A percentile compares a stretch with the other conserved stretches of the same genome.
phyloP scores from a whole-genome alignment of 2,888 invertebrate species.

The Coelopa pilipes region DNA sequence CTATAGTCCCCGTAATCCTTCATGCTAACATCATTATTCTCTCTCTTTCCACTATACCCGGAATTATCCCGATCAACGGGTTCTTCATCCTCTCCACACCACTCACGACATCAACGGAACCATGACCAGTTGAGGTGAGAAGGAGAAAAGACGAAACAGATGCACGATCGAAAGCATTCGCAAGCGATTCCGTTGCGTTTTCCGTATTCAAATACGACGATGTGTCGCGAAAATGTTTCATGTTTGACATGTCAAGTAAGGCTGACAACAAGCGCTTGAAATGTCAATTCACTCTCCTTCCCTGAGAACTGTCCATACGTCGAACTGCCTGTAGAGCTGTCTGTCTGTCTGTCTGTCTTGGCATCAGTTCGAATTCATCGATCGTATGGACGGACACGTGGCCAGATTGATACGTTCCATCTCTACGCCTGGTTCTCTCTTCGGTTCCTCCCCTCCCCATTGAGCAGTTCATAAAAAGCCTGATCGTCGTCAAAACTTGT shows the following conservation, averaged over 20 bases:
- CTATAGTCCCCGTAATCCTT: too few relatives aligned
- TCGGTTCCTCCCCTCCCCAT: too few relatives aligned
- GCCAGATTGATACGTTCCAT: too few relatives aligned
- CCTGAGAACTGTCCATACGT: neutral
- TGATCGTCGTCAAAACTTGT: constrained; percentile 30
- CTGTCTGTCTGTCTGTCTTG: neutral
- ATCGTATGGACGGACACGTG: too few relatives aligned
- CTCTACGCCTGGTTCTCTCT: too few relatives aligned
- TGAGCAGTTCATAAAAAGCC: neutral
- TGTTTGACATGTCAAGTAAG: constrained; percentile 33
- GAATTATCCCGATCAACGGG: neutral
- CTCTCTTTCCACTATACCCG: too few relatives aligned
- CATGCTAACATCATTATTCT: too few relatives aligned
- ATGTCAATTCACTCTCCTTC: constrained; percentile 14
- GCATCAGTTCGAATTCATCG: neutral
- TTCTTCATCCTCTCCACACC: neutral
- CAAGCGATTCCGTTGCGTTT: constrained; percentile 13
- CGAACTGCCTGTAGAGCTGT: neutral
- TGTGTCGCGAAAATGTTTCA: constrained; percentile 31
- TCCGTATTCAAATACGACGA: constrained; percentile 31
- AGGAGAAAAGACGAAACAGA: neutral
- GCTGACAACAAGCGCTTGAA: constrained; percentile 30
- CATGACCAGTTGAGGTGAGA: neutral
- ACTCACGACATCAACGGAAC: neutral
- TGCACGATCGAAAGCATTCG: neutral